Conservation (phyloP, 2,888 invertebrate genomes). For the Dicyrtomina minuta region DNA sequence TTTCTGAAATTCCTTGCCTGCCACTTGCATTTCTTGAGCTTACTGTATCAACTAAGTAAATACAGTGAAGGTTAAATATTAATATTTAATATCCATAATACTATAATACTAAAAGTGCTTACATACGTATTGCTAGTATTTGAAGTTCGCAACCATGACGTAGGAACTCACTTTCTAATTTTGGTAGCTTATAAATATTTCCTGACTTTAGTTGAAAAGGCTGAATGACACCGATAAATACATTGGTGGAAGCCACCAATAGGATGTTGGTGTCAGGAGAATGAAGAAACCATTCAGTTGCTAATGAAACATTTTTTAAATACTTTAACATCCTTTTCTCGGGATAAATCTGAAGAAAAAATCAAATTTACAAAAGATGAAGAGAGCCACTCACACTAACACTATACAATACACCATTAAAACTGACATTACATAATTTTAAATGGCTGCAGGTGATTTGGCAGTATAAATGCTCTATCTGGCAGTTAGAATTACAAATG, state of each 20-base stretch:
- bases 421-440: neutral
- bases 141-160: too few species aligned
- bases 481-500: too few species aligned
- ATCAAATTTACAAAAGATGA: too few species aligned
- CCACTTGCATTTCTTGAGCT: constrained; percentile 32
- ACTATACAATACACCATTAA: too few species aligned
- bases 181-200: constrained; percentile 78
- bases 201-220: constrained; percentile 79
- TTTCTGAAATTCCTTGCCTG: constrained; percentile 61
- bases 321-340: constrained; percentile 62
- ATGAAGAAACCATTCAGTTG: constrained; percentile 86
- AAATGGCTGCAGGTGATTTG: too few species aligned
- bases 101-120: neutral
- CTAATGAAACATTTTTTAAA: constrained; percentile 61
- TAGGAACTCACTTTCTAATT: constrained; percentile 75
- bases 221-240: constrained; percentile 67
- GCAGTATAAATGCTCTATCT: too few species aligned
- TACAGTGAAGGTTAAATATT: constrained; percentile 10
- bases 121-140: neutral
- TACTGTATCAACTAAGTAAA: constrained; percentile 37
- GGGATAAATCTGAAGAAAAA: constrained; percentile 58
- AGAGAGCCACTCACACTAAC: too few species aligned
- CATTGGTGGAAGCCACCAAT: constrained; percentile 76
- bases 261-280: constrained; percentile 79
- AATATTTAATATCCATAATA: neutral